Base-by-base conservation (phyloP, 1,140 invertebrate genomes). In the Vollenhovia emeryi region DNA sequence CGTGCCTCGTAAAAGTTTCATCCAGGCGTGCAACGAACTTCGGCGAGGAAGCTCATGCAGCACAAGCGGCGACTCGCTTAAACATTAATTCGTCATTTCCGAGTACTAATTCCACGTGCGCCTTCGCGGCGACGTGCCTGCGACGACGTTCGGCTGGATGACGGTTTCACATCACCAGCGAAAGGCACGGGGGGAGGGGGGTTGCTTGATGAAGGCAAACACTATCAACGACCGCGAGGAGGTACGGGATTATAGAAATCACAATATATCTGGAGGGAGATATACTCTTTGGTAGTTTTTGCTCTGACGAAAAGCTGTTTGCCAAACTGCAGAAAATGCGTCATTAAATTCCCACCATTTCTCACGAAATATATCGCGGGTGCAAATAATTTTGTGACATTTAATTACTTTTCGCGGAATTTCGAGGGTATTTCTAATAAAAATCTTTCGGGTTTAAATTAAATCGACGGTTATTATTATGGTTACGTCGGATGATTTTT, bases 1-100 rank as follows among this genome's bases (percentile, higher is more conserved):
- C 74, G 74, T 87, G 75, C 50, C 76, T 90, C 75, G 88, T 87
- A 73, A 89, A 89, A 85, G 45, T 90, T 89, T 89, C 88, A 89
- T 45, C 24, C 18, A 71, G 15, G 13, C 71, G 76, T 76, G 78
- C 74, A 40, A 84, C 55, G 50, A 80, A 84, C 82, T 66, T 21
- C 21, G 30, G 43, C 45, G 55, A 45, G 18, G 52, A 74, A 75
- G 4, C 36, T 21, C 55, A 52, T 76, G 64, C 45, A n/a, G n/a
- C n/a, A n/a, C n/a, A 64, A 24, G 13, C 33, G 30, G 48, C 1
- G 45, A 79, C 76, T 75, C 30, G 30, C 30, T 87, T 45, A 87
- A 90, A 89, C 74, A 87, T 89, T 89, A 85, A 90, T 89, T 36
- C 57, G 43, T 87, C 57, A 74, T 85, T 89, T 79, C 86, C 43